Conservation (phyloP, 1,140 invertebrate species). For the Drosophila sturtevanti region DNA sequence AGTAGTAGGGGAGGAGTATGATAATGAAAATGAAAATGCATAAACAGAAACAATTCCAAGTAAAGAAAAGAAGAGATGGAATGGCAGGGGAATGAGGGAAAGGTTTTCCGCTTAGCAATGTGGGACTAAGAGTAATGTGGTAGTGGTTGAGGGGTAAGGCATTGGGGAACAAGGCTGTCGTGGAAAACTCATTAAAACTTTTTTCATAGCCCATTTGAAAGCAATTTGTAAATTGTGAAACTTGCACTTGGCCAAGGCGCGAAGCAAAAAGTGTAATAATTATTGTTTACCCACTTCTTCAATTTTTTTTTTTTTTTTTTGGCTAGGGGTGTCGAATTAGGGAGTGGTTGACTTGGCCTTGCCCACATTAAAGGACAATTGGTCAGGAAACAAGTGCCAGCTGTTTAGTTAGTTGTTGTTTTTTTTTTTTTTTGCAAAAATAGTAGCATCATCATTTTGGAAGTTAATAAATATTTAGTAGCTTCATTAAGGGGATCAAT, state of each 20-base stretch:
- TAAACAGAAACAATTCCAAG: conserved; percentile 42
- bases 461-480: too few species aligned
- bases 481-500: too few species aligned
- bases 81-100: neutral
- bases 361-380: neutral
- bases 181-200: conserved; percentile 82
- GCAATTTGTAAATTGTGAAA: conserved; percentile 79
- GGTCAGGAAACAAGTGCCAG: neutral
- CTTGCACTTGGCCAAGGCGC: conserved; percentile 41
- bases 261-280: conserved; percentile 53
- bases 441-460: neutral
- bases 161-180: conserved; percentile 21
- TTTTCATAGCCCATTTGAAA: conserved; percentile 81
- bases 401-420: neutral
- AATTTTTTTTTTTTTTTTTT: conserved; percentile 1
- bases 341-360: neutral
- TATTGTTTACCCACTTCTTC: conserved; percentile 50
- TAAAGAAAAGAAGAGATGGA: neutral
- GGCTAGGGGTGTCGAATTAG: neutral
- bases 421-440: neutral
- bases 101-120: conserved; percentile 10
- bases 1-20: conserved; percentile 28
- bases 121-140: too few species aligned
- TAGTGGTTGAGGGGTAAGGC: conserved; percentile 1
- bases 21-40: conserved; percentile 80